These are phyloP conservation scores for Anolis carolinensis DNA, from an alignment of 2,113 vertebrate genomes.

Conservation along the genomic window DNA sequence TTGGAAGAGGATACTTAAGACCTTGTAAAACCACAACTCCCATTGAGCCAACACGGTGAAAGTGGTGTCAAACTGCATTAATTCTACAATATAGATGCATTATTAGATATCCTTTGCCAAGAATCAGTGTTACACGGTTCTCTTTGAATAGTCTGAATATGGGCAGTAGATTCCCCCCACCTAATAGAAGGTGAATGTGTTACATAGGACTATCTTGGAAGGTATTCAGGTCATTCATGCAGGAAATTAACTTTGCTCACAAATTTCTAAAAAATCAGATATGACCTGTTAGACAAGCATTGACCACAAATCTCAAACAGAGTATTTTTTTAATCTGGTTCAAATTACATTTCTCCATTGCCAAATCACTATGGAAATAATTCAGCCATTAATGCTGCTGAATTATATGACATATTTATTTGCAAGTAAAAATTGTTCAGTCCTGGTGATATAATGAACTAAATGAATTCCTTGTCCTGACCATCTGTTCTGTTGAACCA, in stretches of 20 bases:
- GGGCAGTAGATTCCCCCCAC: conserved; percentile 4
- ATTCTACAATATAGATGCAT: too few relatives aligned
- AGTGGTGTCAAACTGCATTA: too few relatives aligned
- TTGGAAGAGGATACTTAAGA: too few relatives aligned
- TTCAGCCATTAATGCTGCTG: neutral
- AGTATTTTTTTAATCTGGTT: neutral
- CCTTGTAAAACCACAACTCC: too few relatives aligned
- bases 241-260: neutral
- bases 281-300: neutral
- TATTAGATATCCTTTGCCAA: neutral
- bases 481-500: neutral
- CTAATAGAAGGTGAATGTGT: neutral
- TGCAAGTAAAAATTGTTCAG: neutral
- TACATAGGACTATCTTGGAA: neutral
- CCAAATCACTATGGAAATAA: neutral
- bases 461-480: neutral
- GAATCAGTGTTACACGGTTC: neutral
- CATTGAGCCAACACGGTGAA: too few relatives aligned
- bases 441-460: neutral
- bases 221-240: conserved; percentile 11
- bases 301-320: neutral
- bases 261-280: neutral
- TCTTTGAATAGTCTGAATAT: neutral
- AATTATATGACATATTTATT: neutral
- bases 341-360: neutral